Conservation (phyloP, 2,888 invertebrate genomes). For the Tyria jacobaeae region DNA sequence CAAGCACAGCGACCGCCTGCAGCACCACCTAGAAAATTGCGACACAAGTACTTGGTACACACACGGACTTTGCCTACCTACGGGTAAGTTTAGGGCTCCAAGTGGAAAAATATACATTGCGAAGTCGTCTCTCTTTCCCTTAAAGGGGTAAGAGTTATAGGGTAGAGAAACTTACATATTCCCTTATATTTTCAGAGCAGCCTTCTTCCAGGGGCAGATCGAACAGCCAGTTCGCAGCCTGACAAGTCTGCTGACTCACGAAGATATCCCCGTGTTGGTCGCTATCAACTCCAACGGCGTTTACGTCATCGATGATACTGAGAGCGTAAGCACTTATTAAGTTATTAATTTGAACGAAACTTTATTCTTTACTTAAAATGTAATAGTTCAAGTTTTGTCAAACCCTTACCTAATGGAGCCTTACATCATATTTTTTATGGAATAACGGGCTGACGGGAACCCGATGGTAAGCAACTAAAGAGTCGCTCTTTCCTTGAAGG, state of each 20-base stretch:
- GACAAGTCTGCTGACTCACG: constrained; percentile 93
- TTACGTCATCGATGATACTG: constrained; percentile 93
- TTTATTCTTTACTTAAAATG: too few species aligned
- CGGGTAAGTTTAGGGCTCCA: constrained; percentile 86
- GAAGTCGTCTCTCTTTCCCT: too few species aligned
- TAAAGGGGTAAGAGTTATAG: too few species aligned
- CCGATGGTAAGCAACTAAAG: too few species aligned
- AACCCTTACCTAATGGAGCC: too few species aligned
- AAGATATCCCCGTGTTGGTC: constrained; percentile 94
- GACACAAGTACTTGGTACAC: constrained; percentile 96
- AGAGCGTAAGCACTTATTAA: constrained; percentile 89
- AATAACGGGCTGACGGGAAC: too few species aligned
- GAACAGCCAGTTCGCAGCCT: constrained; percentile 96
- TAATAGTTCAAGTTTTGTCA: too few species aligned
- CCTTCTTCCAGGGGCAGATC: constrained; percentile 97
- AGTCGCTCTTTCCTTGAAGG: too few species aligned
- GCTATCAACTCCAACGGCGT: constrained; percentile 95
- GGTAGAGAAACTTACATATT: background rate
- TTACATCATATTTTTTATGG: too few species aligned
- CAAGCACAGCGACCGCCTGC: constrained; percentile 95
- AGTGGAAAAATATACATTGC: background rate
- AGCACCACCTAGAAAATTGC: constrained; percentile 93
- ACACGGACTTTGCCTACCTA: constrained; percentile 96
- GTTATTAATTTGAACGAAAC: too few species aligned
- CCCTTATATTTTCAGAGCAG: constrained; percentile 87